Evolutionary conservation across 2,113 vertebrate species (phyloP).

Genomic region (Coryphaenoides rupestris): DNA sequence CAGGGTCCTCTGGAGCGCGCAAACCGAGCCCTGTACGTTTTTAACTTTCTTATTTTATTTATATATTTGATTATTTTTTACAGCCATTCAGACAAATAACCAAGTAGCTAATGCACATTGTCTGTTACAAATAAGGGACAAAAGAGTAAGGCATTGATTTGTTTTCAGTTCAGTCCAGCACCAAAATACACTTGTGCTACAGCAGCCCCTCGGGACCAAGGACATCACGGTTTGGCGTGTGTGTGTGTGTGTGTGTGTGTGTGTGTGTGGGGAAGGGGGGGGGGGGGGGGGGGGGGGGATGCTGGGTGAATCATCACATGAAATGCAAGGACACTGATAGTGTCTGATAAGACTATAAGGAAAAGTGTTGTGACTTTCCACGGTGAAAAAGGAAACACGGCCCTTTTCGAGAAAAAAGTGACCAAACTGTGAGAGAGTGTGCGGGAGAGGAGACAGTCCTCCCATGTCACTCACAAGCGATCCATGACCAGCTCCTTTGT

Average conservation of each 20-base stretch:
- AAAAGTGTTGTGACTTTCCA: no score
- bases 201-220: conserved; percentile 52
- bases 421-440: no score
- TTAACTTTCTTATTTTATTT: no score
- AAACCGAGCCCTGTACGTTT: conserved; percentile 54
- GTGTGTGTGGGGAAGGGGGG: no score
- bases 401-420: no score
- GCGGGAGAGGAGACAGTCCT: no score
- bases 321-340: background rate
- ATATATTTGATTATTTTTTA: background rate
- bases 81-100: conserved; percentile 54
- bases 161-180: conserved; percentile 78
- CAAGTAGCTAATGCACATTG: conserved; percentile 63
- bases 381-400: no score
- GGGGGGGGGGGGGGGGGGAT: no score
- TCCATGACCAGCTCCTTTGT: background rate
- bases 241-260: no score
- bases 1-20: background rate
- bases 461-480: no score
- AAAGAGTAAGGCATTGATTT: conserved; percentile 91
- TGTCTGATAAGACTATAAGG: conserved; percentile 11
- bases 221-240: conserved; percentile 12
- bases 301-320: conserved; percentile 6
- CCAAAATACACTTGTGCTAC: conserved; percentile 65
- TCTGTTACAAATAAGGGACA: conserved; percentile 74